Base-by-base conservation (phyloP, 2,888 invertebrate species). In the Drosophila imparisetae region DNA sequence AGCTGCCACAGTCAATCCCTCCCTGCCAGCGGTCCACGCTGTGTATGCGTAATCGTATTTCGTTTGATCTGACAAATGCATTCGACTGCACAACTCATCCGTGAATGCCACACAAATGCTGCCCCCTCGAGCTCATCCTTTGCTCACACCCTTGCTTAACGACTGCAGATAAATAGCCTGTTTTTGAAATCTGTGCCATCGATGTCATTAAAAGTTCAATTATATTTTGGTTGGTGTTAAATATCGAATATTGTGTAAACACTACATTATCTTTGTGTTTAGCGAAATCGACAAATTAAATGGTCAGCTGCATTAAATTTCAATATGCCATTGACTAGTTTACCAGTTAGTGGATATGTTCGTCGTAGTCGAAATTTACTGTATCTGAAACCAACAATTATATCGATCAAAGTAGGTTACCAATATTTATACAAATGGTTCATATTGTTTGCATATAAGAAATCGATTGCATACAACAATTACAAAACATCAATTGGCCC, bases 11-110 rank as follows among this genome's bases (percentile, higher is more conserved):
- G 59, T 36, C 45, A 36, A 24, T 38, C 49, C 32, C 30, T 21
- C 15, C 15, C 15, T 24, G 59, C 13, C 48, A 34, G 32, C 34
- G 45, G 50, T 27, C 13, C 52, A 67, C 72, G 11, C 36, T 65
- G 70, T 72, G 71, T 78, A 78, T 81, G 66, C 87, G 72, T 89
- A 75, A 83, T 75, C 71, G 62, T 66, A 72, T 80, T 80, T 72
- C 73, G 69, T 80, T 70, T 78, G 73, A 85, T 67, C 69, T 83
- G 67, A 65, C 81, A 88, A 75, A 66, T 65, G 60, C 72, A 80
- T 70, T 79, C 58, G 52, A 78, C 61, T 58, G 72, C 61, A 80
- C 69, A 70, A 71, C 67, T 79, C 79, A 75, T 61, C 57, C 61
- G 75, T 54, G 40, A 72, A 65, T 54, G 58, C 61, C 54, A 71